Evolutionary conservation across 1,140 invertebrate species (phyloP), one percentile per base, ranked within the genome.

Genomic region (Batillaria attramentaria): DNA sequence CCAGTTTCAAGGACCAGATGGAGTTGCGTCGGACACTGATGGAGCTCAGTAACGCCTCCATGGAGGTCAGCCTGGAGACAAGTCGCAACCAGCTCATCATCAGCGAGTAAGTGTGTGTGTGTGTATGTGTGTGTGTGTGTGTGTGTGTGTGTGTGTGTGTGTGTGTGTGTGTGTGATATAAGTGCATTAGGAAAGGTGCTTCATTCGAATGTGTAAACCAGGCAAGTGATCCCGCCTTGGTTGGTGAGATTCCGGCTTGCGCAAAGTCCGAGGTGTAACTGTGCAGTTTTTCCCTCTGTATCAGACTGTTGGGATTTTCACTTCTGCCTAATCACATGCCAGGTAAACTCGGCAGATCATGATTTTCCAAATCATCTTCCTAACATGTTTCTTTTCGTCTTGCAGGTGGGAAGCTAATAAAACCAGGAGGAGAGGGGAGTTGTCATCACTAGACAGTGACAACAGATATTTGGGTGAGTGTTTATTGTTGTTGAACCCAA

Each of bases 1-100:
- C 94, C 0, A 95, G 95, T 0, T 98, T 97, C 88, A 95, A 96
- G 82, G 95, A 97, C 81, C 96, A 97, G 90, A 97, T 97, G 96
- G 94, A 95, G 83, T 90, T 97, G 1, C 93, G 96, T 62, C 92
- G 95, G 46, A 94, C 95, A 57, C 90, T 97, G 20, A 95, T 98
- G 93, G 96, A 97, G 88, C 92, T 97, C 8, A 96, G 97, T 87
- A 96, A 95, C 81, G 94, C 96, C 85, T 91, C 97, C 4, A 90
- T 97, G 81, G 95, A 95, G 0, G 90, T 97, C 65, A 95, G 95
- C 39, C 93, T 97, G 83, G 96, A 97, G 83, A 95, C 84, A 50
- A 89, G 95, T 1, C 95, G 97, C 86, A 93, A 95, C 60, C 95
- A 97, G 84, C 95, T 96, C 84, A 93, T 96, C 16, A 96, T 98